Base-by-base conservation (phyloP, 1,140 invertebrate species). In the Drosophila guanche region DNA sequence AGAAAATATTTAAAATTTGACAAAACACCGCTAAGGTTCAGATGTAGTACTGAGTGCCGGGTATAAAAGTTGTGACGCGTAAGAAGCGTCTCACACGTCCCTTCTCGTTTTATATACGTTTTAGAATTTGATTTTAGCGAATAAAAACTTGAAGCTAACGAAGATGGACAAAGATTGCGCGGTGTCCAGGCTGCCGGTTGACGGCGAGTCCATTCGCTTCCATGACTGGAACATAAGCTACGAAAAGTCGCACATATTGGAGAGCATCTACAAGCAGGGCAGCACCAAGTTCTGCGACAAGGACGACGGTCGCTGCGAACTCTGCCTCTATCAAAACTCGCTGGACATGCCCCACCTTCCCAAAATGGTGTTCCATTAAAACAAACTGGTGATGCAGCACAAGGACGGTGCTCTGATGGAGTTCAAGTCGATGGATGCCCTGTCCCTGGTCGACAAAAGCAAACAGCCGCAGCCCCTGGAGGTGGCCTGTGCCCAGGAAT, bases 311-410 rank as follows among this genome's bases (percentile, higher is more conserved):
- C 74, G 92, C 29, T 95, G 95, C 84, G 93, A 93, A 72, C 94
- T 81, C 92, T 94, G 60, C 85, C 97, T 96, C 76, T 99, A 95
- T 90, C 95, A 94, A n/a, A n/a, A 93, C 63, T 93, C 95, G 22
- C 91, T 99, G 47, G 92, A 94, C 68, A 93, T 99, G 72, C 97
- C 97, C 40, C 97, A 98, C 91, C 93, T 99, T 71, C 98, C 98
- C 14, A 98, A 99, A 90, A 99, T 99, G 98, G 96, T 99, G 14
- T 99, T 99, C 94, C 97, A 97, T 20, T 96, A 97, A 76, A 99
- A 98, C 89, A 92, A 94, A 68, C 92, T 99, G 8, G 92, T 91
- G 41, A 81, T 98, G 2, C 92, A 92, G 50, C 96, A 97, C 89
- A 92, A 93, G 59, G 92, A 92, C 89, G 97, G 97, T 47, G 94